Percentiles rank a stretch among this genome's conserved stretches.
phyloP scores from a whole-genome alignment of 1,140 invertebrate genomes.

The Druon quercuslanigerum region DNA sequence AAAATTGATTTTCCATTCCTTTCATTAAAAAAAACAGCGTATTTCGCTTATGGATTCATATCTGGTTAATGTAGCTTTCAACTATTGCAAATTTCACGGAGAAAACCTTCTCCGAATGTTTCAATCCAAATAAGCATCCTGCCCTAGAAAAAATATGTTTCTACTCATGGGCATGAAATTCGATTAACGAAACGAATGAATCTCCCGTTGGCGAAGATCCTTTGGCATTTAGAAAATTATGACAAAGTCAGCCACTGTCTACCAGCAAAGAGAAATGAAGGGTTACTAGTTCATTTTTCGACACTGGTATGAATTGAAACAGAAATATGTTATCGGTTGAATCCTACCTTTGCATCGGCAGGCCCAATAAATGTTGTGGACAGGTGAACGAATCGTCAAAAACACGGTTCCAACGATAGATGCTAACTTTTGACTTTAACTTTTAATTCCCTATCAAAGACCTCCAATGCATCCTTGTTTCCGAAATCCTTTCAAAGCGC shows the following conservation, averaged over 20 bases:
- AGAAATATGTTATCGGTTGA: conserved; percentile 71
- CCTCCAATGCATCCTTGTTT: not conserved
- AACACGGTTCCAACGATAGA: conserved; percentile 39
- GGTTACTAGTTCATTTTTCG: conserved; percentile 48
- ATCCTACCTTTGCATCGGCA: conserved; percentile 62
- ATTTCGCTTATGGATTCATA: no score
- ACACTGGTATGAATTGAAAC: conserved; percentile 65
- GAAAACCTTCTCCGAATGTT: no score
- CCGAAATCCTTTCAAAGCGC: no score
- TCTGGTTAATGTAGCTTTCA: no score
- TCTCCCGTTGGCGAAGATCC: not conserved
- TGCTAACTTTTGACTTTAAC: conserved; percentile 65
- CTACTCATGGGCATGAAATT: not conserved
- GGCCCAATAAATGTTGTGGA: conserved; percentile 70
- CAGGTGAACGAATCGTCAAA: conserved; percentile 72
- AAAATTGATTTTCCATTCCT: no score
- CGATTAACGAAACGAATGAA: not conserved
- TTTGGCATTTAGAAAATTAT: conserved; percentile 14
- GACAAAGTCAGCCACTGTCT: conserved; percentile 30
- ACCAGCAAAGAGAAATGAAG: conserved; percentile 33
- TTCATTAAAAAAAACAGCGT: no score
- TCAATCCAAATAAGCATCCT: no score
- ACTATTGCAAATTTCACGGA: no score
- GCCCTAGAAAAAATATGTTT: not conserved
- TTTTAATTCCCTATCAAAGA: conserved; percentile 75